phyloP scores from a whole-genome alignment of 2,888 invertebrate species.

The Paralinhomoeus sp. region DNA sequence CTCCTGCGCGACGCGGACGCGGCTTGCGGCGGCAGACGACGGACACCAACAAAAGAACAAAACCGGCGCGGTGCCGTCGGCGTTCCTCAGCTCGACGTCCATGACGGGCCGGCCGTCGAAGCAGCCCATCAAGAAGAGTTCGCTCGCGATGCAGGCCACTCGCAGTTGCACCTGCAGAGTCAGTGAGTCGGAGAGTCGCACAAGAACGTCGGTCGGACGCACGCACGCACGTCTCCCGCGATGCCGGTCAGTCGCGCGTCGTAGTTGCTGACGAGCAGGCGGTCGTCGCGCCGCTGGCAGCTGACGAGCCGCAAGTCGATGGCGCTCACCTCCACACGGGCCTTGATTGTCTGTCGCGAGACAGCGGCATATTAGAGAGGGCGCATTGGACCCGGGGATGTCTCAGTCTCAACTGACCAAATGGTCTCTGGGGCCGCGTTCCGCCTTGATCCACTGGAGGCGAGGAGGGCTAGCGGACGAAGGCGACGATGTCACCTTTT shows the following conservation, averaged over 20 bases:
- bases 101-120: constrained; percentile 20
- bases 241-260: constrained; percentile 15
- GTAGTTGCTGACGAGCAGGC: constrained; percentile 17
- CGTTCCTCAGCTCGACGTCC: constrained; percentile 14
- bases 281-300: constrained; percentile 15
- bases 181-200: no score
- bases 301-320: constrained; percentile 3
- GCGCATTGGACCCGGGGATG: no score
- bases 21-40: not conserved
- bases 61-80: constrained; percentile 10
- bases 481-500: no score
- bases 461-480: no score
- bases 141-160: not conserved
- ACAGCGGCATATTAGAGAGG: no score
- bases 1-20: not conserved
- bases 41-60: no score
- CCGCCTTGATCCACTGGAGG: constrained; percentile 4
- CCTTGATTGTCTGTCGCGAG: constrained; percentile 7
- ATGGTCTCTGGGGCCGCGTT: constrained; percentile 16
- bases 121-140: constrained; percentile 18
- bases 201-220: no score
- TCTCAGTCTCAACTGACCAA: constrained; percentile 8
- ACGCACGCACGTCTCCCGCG: constrained; percentile 15
- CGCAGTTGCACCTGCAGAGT: no score
- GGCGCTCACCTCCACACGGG: not conserved